These are phyloP conservation scores for Akabosia matsudoensis DNA, from an alignment of 1,140 invertebrate genomes.

Conservation along the genomic window DNA sequence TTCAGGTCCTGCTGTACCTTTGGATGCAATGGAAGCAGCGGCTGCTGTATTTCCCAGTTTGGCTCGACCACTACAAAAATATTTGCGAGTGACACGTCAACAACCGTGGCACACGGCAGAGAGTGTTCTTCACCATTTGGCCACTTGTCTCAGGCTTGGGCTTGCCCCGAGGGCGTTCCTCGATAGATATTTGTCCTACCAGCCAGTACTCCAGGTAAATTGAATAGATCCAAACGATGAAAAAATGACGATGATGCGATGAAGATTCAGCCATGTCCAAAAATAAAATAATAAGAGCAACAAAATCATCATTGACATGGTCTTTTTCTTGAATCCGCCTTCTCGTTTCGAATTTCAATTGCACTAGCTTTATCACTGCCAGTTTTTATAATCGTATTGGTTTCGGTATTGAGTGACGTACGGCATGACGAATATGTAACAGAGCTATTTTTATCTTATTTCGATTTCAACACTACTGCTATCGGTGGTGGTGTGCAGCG, in stretches of 20 bases:
- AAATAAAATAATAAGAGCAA: neutral
- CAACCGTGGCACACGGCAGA: slow-evolving; percentile 93
- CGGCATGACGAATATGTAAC: slow-evolving; percentile 1
- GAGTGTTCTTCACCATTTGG: slow-evolving; percentile 79
- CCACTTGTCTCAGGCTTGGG: slow-evolving; percentile 85
- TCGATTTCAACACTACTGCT: neutral
- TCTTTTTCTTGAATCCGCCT: neutral
- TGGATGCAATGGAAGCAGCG: slow-evolving; percentile 92
- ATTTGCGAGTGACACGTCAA: slow-evolving; percentile 82
- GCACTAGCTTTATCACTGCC: neutral
- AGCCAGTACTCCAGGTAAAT: slow-evolving; percentile 48
- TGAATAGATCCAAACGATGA: neutral
- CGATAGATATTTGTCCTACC: slow-evolving; percentile 47
- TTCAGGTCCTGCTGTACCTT: slow-evolving; percentile 60
- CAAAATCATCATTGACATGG: neutral
- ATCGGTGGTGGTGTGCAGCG: no score
- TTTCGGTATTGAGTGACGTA: neutral
- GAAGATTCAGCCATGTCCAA: neutral
- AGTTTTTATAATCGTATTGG: neutral
- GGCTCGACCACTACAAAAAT: slow-evolving; percentile 92
- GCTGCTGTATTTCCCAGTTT: slow-evolving; percentile 95
- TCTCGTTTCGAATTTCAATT: neutral
- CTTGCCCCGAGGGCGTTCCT: slow-evolving; percentile 53
- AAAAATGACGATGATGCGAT: neutral
- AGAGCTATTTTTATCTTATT: neutral